Conservation (phyloP, 2,888 invertebrate species). For the Oscheius sp. region DNA sequence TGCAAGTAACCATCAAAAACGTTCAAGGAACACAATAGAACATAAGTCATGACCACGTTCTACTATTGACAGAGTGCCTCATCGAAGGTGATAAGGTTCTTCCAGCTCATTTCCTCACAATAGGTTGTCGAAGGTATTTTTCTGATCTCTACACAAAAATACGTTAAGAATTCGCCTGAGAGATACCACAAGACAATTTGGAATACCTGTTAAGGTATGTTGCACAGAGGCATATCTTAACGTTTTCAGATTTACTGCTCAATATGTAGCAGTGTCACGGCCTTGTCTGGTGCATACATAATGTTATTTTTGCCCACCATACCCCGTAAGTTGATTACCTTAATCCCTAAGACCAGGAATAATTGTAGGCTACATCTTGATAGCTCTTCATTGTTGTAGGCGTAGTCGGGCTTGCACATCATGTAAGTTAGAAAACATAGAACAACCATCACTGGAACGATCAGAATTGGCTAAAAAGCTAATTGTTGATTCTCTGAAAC, state of each 20-base stretch:
- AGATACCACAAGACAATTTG: slow-evolving; percentile 8
- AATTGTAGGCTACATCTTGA: slow-evolving; percentile 22
- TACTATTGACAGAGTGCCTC: too few relatives aligned
- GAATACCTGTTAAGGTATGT: slow-evolving; percentile 23
- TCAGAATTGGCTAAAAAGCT: too few relatives aligned
- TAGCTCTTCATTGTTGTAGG: slow-evolving; percentile 7
- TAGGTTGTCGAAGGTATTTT: too few relatives aligned
- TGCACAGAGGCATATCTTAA: neutral
- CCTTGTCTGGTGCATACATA: slow-evolving; percentile 11
- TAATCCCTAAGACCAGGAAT: neutral
- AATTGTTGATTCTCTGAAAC: neutral
- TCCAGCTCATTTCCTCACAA: too few relatives aligned
- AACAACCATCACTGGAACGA: too few relatives aligned
- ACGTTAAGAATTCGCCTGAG: slow-evolving; percentile 10
- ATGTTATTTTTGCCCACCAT: slow-evolving; percentile 16
- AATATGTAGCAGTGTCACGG: slow-evolving; percentile 3
- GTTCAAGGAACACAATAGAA: too few relatives aligned
- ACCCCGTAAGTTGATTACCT: neutral
- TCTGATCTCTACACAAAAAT: too few relatives aligned
- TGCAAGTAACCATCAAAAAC: too few relatives aligned
- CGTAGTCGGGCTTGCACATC: neutral
- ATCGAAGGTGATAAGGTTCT: too few relatives aligned
- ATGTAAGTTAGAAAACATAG: too few relatives aligned
- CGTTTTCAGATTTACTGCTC: neutral
- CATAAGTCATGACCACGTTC: too few relatives aligned